Evolutionary conservation across 2,797 vertebrate genomes (phyloP).

Genomic region (Sciurus carolinensis): DNA sequence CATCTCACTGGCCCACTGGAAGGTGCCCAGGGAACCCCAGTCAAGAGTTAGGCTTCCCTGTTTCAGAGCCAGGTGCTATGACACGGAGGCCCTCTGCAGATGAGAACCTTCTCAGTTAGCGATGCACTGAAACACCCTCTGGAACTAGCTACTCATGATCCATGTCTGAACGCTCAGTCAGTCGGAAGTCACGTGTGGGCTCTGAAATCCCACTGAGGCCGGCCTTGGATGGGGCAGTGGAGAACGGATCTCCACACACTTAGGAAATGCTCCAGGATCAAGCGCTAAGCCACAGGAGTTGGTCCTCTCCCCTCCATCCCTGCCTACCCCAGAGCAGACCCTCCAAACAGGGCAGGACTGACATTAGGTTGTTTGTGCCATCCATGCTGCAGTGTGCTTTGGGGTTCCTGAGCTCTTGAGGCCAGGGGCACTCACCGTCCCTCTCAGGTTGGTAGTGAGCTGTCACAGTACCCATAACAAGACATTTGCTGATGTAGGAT

Average conservation of each 20-base stretch:
- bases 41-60: background rate
- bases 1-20: background rate
- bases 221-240: background rate
- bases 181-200: background rate
- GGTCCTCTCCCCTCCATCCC: background rate
- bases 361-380: background rate
- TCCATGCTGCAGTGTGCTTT: background rate
- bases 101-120: background rate
- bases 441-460: background rate
- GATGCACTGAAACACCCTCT: rapidly evolving
- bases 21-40: background rate
- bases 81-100: background rate
- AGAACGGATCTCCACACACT: background rate
- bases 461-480: background rate
- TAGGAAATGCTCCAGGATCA: background rate
- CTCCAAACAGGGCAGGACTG: background rate
- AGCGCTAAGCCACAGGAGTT: background rate
- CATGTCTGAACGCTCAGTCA: background rate
- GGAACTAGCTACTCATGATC: background rate
- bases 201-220: background rate
- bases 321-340: background rate
- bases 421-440: background rate
- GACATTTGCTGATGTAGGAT: background rate
- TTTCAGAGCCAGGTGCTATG: background rate
- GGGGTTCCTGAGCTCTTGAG: background rate